phyloP scores from a whole-genome alignment of 1,140 invertebrate genomes.

The Amphibalanus amphitrite region DNA sequence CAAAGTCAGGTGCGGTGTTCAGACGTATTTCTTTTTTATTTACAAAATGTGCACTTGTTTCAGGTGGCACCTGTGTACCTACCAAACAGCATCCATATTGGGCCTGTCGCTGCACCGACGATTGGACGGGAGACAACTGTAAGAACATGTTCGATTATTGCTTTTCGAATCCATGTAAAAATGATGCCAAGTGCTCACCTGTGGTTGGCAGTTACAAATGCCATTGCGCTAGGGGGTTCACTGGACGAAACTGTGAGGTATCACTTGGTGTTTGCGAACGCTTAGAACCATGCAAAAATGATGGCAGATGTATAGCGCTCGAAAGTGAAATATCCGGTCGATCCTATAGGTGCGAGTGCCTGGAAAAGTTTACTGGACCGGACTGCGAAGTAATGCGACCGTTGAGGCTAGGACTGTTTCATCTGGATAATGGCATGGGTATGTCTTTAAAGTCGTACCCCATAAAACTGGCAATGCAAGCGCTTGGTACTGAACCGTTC shows the following conservation, averaged over 20 bases:
- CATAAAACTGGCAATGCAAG: not conserved
- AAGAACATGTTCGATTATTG: not conserved
- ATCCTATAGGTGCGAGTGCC: not conserved
- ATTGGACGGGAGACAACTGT: not conserved
- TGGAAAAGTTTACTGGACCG: not conserved
- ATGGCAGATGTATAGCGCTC: not conserved
- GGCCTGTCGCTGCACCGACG: not conserved
- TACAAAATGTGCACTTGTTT: not conserved
- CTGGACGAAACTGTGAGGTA: not conserved
- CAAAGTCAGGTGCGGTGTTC: too few relatives aligned
- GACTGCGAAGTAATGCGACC: not conserved
- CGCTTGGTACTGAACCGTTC: not conserved
- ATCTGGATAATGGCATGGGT: not conserved
- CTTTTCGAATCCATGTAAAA: not conserved
- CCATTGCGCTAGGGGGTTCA: not conserved
- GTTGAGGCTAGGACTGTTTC: not conserved
- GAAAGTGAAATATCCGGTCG: not conserved
- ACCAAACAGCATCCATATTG: not conserved
- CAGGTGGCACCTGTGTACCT: not conserved
- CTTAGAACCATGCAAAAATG: not conserved
- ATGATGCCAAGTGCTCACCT: not conserved
- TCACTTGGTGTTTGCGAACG: not conserved
- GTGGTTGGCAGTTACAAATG: not conserved
- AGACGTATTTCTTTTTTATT: too few relatives aligned
- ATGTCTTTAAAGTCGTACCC: not conserved